These are phyloP conservation scores for Taenioides sp. DNA, from an alignment of 2,797 vertebrate species.

Conservation along the genomic window DNA sequence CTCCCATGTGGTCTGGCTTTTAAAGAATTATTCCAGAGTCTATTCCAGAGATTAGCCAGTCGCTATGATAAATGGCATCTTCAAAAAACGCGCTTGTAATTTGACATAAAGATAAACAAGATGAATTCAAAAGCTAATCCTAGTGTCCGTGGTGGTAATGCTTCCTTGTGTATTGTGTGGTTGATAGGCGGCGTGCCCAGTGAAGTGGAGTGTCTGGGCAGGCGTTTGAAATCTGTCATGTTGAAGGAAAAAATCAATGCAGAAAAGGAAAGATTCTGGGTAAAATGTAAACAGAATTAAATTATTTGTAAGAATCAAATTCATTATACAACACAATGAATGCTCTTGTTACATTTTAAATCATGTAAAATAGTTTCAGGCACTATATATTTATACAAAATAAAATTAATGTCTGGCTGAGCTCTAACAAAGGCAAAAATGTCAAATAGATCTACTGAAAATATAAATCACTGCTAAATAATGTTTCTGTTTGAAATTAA, in stretches of 20 bases:
- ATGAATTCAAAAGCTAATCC: slow-evolving; percentile 21
- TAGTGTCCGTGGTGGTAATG: not conserved
- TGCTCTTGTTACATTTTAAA: too few species aligned
- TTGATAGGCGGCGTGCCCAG: not conserved
- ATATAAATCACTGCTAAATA: not conserved
- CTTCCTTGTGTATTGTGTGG: not conserved
- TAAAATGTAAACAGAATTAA: not conserved
- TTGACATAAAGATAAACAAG: slow-evolving; percentile 16
- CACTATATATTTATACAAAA: not conserved
- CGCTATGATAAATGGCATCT: slow-evolving; percentile 11
- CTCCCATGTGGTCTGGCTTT: slow-evolving; percentile 3
- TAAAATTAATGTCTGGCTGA: not conserved
- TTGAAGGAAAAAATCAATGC: not conserved
- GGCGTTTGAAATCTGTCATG: slow-evolving; percentile 1
- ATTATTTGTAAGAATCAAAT: not conserved
- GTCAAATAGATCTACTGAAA: not conserved
- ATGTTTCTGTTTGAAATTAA: not conserved
- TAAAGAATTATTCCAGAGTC: not conserved
- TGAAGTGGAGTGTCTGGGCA: not conserved
- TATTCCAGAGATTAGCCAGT: not conserved
- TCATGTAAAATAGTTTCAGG: not conserved
- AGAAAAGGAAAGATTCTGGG: not conserved
- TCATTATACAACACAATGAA: not conserved
- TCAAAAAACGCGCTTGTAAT: slow-evolving; percentile 5
- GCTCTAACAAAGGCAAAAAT: not conserved